phyloP scores from a whole-genome alignment of 2,888 invertebrate genomes.

The Drosophila kanekoi region DNA sequence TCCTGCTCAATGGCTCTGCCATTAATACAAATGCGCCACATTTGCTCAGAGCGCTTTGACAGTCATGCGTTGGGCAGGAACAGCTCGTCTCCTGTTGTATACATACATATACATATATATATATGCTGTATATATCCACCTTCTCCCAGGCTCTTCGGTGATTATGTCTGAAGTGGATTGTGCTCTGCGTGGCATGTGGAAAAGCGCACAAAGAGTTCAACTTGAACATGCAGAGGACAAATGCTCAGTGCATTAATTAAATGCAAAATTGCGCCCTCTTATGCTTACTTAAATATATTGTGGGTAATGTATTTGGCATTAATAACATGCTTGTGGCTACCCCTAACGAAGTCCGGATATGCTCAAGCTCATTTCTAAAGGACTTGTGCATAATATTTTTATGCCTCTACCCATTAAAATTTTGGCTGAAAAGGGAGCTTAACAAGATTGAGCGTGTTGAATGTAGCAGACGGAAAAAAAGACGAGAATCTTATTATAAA shows the following conservation, averaged over 20 bases:
- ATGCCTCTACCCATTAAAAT: not conserved
- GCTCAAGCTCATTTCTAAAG: slow-evolving; percentile 2
- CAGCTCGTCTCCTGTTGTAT: not conserved
- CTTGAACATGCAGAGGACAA: slow-evolving; percentile 40
- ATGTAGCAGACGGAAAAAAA: no score
- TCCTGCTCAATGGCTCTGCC: slow-evolving; percentile 31
- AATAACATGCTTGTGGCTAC: not conserved
- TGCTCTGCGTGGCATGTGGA: slow-evolving; percentile 28
- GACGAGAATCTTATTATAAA: no score
- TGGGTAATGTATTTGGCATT: slow-evolving; percentile 12
- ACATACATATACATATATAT: not conserved
- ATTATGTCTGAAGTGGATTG: slow-evolving; percentile 70
- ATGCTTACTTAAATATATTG: slow-evolving; percentile 6
- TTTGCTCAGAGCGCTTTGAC: slow-evolving; percentile 71
- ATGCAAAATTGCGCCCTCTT: slow-evolving; percentile 50
- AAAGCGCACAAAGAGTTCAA: slow-evolving; percentile 52
- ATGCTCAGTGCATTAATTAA: slow-evolving; percentile 70
- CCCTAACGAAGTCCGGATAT: slow-evolving; percentile 16
- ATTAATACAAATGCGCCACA: slow-evolving; percentile 70
- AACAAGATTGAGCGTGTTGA: no score
- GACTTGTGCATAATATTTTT: not conserved
- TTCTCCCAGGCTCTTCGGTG: slow-evolving; percentile 36
- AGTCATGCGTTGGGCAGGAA: slow-evolving; percentile 33
- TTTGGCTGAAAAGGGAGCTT: not conserved
- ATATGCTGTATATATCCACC: slow-evolving; percentile 4